phyloP scores from a whole-genome alignment of 2,888 invertebrate species.

The Mesorhabditis spiculigera region DNA sequence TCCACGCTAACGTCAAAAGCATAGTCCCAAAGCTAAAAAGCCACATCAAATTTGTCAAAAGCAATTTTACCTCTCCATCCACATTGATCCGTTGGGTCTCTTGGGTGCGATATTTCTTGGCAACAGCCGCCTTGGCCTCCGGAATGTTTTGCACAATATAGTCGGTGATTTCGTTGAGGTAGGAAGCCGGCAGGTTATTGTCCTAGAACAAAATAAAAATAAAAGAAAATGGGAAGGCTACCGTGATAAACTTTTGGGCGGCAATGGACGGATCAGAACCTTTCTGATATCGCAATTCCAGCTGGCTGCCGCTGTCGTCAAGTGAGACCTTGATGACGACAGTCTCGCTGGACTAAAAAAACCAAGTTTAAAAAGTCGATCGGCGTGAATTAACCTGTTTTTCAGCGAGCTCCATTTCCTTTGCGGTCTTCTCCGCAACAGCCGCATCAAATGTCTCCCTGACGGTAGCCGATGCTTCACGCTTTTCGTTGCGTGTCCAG shows the following conservation, averaged over 20 bases:
- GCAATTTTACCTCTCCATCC: constrained; percentile 19
- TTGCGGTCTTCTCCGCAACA: constrained; percentile 64
- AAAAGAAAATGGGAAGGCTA: constrained; percentile 1
- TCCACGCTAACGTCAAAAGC: constrained; percentile 93
- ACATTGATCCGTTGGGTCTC: constrained; percentile 20
- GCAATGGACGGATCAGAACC: constrained; percentile 46
- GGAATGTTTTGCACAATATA: constrained; percentile 45
- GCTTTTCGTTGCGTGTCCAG: constrained; percentile 73
- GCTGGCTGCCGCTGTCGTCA: constrained; percentile 40
- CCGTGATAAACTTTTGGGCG: constrained; percentile 46
- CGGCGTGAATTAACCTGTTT: not conserved
- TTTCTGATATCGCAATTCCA: constrained; percentile 45
- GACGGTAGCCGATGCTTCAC: constrained; percentile 70
- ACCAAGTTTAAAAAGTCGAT: constrained; percentile 5
- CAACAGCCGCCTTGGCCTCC: constrained; percentile 27
- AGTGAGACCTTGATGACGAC: constrained; percentile 51
- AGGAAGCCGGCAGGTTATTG: constrained; percentile 39
- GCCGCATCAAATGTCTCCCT: constrained; percentile 73
- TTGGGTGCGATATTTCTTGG: constrained; percentile 12
- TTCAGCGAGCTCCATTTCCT: constrained; percentile 12
- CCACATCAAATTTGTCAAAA: constrained; percentile 6
- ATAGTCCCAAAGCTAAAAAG: constrained; percentile 77
- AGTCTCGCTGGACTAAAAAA: constrained; percentile 17
- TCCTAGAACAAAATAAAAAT: constrained; percentile 18
- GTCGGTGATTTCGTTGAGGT: constrained; percentile 44